Conservation (phyloP, 92 coral and sea anemone genomes). For the Porites evermanni region DNA sequence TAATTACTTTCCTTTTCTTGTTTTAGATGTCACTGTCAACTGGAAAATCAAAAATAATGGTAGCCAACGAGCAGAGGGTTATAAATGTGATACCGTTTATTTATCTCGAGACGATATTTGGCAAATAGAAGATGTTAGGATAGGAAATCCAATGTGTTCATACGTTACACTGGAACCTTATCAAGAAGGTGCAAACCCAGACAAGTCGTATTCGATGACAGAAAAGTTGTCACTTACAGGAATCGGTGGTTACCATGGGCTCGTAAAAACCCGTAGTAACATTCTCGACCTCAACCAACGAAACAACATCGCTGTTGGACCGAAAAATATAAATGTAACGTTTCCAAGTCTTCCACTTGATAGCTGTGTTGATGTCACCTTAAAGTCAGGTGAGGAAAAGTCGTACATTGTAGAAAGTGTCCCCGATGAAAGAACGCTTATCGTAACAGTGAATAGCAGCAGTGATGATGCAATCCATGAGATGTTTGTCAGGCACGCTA, state of each 20-base stretch:
- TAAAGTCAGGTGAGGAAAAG: constrained; percentile 36
- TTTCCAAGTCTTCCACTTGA: constrained; percentile 68
- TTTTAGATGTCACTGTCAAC: constrained; percentile 52
- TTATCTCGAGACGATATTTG: constrained; percentile 75
- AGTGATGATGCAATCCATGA: constrained; percentile 60
- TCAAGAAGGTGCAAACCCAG: constrained; percentile 54
- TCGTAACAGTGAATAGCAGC: constrained; percentile 55
- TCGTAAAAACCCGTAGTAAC: constrained; percentile 84
- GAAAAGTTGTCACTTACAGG: constrained; percentile 58
- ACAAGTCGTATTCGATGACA: constrained; percentile 42
- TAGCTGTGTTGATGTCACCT: constrained; percentile 44
- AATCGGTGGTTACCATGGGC: constrained; percentile 69
- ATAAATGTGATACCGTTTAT: constrained; percentile 81
- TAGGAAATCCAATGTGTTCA: constrained; percentile 64
- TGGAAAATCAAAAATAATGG: constrained; percentile 86
- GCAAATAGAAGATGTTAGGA: constrained; percentile 76
- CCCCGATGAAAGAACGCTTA: constrained; percentile 65
- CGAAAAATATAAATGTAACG: constrained; percentile 63
- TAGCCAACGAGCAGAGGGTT: constrained; percentile 68
- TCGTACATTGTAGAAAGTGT: constrained; percentile 62
- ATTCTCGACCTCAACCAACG: constrained; percentile 64
- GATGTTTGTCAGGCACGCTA: constrained; percentile 58
- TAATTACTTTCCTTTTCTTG: not conserved
- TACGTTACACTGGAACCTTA: constrained; percentile 63
- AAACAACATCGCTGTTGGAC: constrained; percentile 75